Evolutionary conservation across 1,140 invertebrate genomes (phyloP), one percentile per base, ranked within the genome.

Genomic region (Aphis gossypii): DNA sequence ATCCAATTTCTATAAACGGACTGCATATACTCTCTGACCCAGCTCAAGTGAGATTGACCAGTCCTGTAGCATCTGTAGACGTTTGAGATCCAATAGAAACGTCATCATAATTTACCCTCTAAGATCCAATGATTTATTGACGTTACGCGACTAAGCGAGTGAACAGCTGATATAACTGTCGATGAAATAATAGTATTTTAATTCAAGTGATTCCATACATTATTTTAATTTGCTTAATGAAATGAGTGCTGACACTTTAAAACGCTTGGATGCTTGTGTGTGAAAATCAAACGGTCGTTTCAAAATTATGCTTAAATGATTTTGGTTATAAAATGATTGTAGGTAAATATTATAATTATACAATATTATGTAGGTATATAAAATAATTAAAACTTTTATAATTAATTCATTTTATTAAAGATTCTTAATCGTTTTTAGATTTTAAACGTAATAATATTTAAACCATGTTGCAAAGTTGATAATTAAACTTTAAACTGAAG

Each of bases 1-100:
- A 94, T 88, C 94, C 95, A 9, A 94, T 95, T 41, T 94, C 95
- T 0, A 94, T 95, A 68, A 95, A 96, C 93, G 95, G 95, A 21
- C 46, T 92, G 20, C 94, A 95, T n/a, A 94, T 95, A 86, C 95
- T 95, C 94, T 94, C 94, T 0, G 95, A 95, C 94, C 93, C 94
- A 7, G 94, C 94, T 9, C 95, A 95, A 87, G 94, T 95, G 30
- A 94, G 95, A 91, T 93, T 95, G 21, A 95, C 95, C 3, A 95
- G 94, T 93, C 94, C 94, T 11, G 93, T 94, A 90, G 94, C 94
- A 8, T 94, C 94, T 21, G 94, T 95, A 41, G 93, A 94, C 56
- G 94, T 95, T 56, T 95, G 94, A 94, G 21, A 11, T 44, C 7
- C 20, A 20, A 44, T 21, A 35, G 48, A 51, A 86, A 30, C 1